Evolutionary conservation across 2,888 invertebrate species (phyloP), one percentile per base, ranked within the genome.

Genomic region (Zygogramma bicolorata): DNA sequence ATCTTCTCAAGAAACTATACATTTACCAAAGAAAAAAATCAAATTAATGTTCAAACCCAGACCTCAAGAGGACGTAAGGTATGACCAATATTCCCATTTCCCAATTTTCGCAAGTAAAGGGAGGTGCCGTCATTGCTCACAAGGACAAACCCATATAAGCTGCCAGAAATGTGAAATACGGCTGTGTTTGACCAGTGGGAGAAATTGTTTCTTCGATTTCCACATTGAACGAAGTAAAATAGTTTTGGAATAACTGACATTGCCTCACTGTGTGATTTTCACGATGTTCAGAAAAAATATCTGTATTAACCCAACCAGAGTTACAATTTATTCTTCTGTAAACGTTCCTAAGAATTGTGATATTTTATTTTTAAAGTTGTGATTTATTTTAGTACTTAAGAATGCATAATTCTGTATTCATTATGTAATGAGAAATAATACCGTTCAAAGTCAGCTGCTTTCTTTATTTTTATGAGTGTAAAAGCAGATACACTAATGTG

Each of bases 21-120:
- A 65, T 15, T 29, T 31, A 46, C 63, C 22, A 18, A 42, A 62
- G 62, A 49, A 49, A 15, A 65, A 65, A 65, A 65, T 46, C 4
- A 49, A 65, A 20, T 31, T 29, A 5, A 46, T 49, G 63, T 46
- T 65, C 18, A 63, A 63, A 49, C 63, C 63, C 15, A 18, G 18
- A 63, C 63, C 63, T 49, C 49, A 63, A 25, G 31, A 49, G 18
- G 49, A 49, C 31, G 49, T 63, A 46, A 25, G n/a, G n/a, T n/a
- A n/a, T n/a, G 63, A 63, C 31, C 49, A 29, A 34, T 31, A 20
- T 18, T 7, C 20, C 20, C 34, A 60, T 60, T 60, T 60, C 13
- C 60, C 60, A 38, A 38, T 60, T 38, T 60, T 60, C 38, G 31
- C 60, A 6, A 38, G 34, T 20, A 34, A 60, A 60, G 60, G 60